Base-by-base conservation (phyloP, 2,797 vertebrate species). In the Chaetophractus vellerosus region DNA sequence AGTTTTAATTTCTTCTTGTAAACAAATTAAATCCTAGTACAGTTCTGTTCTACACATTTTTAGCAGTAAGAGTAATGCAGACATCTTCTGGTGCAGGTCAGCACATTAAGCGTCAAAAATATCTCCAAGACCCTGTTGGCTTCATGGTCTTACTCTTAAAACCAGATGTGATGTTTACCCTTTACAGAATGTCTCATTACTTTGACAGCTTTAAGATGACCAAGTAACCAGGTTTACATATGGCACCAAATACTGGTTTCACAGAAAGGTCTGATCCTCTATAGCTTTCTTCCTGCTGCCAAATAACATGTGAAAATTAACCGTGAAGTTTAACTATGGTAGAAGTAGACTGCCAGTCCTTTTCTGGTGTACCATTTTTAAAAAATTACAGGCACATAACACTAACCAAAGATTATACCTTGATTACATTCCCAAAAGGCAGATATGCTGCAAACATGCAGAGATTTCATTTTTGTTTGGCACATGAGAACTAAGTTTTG, bases 391-490 rank as follows among this genome's bases (percentile, higher is more conserved):
- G 98, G 96, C 97, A 98, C 84, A 0, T 95, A 98, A 97, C 96
- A 97, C 91, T 95, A 98, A 93, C 92, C 55, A 38, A 97, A 96
- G 85, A 97, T 98, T 97, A 96, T 59, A 98, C 79, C 96, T 97
- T 75, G 95, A 96, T 97, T 95, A 97, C 95, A 97, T 97, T 98
- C 96, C 96, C 95, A 97, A 98, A 98, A 98, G 97, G 97, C 97
- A 98, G 97, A 98, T 97, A 98, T 96, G 97, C 98, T 98, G 98
- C 97, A 98, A 98, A 97, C 97, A 97, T 97, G 97, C 97, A 97
- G 97, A 97, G 96, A 97, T 78, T 98, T 97, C 71, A 97, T 86
- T 96, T 86, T 95, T 97, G 95, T 98, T 98, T 98, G 98, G 98
- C 98, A 98, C 98, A 69, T 7, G 88, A 98, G 97, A 98, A 97